Evolutionary conservation across 2,888 invertebrate genomes (phyloP), one percentile per base, ranked within the genome.

Genomic region (Sceliomorpha sp.): DNA sequence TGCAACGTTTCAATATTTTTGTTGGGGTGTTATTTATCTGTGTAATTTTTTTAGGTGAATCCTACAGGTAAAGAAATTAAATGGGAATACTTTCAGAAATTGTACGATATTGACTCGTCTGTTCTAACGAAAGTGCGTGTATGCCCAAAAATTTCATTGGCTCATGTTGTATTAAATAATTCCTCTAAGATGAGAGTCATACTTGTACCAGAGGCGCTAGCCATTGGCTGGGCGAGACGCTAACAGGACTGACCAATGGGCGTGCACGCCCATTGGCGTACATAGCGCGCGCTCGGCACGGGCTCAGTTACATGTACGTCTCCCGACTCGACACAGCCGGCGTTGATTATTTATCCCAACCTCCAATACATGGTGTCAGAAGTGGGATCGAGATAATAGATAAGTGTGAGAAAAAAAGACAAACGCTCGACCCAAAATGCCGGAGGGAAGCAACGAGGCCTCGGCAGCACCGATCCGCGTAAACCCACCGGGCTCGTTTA

Each of bases 401-500:
- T 17, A 36, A 36, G 6, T 6, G 17, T 17, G 15, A 36, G 17
- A 4, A 8, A 36, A 9, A 12, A 34, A 5, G 12, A 39, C 8
- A 39, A 39, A 9, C 15, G 20, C n/a, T n/a, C n/a, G n/a, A n/a
- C n/a, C n/a, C n/a, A n/a, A n/a, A n/a, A 26, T 40, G 40, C 26
- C 26, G 26, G 12, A 24, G 12, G 9, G 20, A 10, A 4, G 12
- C 40, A 26, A 26, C 26, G 6, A 48, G 9, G 9, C 27, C 12
- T n/a, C 47, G 24, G 24, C 24, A 26, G 34, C 39, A 39, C 29
- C 50, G n/a, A 34, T 47, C 24, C 17, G 47, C 13, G 47, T 47
- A 34, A 55, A 15, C 53, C 58, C n/a, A 13, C 44, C 73, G 9
- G 31, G 44, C 1, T 50, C 42, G 12, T 59, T 74, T 12, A 45